These are phyloP conservation scores for Limnothrissa miodon DNA, from an alignment of 2,113 vertebrate species.

Conservation along the genomic window DNA sequence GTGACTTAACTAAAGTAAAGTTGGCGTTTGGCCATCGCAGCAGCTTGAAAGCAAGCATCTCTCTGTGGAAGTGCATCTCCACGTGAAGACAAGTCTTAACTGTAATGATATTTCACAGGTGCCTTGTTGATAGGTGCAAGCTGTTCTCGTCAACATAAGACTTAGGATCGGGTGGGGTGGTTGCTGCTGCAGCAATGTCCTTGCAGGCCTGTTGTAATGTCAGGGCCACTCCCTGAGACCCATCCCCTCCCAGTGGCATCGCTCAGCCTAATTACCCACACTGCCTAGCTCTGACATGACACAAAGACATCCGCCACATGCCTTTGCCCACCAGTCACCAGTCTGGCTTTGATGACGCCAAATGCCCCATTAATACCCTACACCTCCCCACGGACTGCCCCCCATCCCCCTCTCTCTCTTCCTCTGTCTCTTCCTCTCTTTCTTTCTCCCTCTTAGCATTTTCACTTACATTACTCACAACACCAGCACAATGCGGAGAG, in stretches of 20 bases:
- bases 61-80: not conserved
- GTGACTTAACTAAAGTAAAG: no score
- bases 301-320: conserved; percentile 1
- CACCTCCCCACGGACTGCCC: not conserved
- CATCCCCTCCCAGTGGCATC: not conserved
- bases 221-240: not conserved
- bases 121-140: conserved; percentile 1
- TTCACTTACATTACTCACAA: not conserved
- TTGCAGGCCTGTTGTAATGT: not conserved
- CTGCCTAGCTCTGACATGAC: not conserved
- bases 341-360: not conserved
- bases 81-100: not conserved
- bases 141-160: not conserved
- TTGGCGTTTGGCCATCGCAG: not conserved
- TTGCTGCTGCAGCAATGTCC: not conserved
- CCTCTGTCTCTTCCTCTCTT: no score
- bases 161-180: not conserved
- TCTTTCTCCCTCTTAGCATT: not conserved
- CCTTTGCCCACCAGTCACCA: not conserved
- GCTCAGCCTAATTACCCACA: not conserved
- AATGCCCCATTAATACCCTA: not conserved
- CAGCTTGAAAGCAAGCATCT: not conserved
- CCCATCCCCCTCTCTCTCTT: not conserved
- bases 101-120: not conserved
- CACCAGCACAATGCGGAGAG: not conserved